Evolutionary conservation across 2,888 invertebrate species (phyloP).

Genomic region (Podabrus alpinus): DNA sequence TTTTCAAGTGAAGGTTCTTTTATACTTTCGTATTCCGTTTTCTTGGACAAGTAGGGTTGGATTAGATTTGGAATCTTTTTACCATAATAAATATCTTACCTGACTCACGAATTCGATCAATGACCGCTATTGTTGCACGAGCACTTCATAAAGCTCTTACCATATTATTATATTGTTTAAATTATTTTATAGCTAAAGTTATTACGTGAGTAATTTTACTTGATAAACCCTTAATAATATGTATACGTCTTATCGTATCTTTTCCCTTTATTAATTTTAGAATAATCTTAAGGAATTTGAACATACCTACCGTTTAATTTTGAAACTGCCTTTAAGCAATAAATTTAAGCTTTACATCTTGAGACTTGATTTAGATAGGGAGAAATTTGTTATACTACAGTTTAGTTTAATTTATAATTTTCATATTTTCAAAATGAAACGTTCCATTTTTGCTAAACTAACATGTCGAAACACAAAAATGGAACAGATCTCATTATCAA

Average conservation of each 20-base stretch:
- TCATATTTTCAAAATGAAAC: background rate
- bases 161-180: background rate
- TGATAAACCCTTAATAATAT: background rate
- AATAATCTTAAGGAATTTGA: constrained; percentile 14
- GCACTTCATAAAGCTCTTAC: background rate
- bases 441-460: background rate
- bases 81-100: constrained; percentile 11
- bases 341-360: constrained; percentile 16
- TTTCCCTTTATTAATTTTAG: constrained; percentile 8
- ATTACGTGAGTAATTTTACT: background rate
- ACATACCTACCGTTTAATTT: constrained; percentile 20
- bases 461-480: background rate
- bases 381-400: constrained; percentile 2
- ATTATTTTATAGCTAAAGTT: background rate
- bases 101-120: constrained; percentile 7
- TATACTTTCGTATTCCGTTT: background rate
- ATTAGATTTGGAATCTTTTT: constrained; percentile 9
- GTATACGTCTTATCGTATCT: background rate
- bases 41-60: constrained; percentile 7
- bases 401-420: background rate
- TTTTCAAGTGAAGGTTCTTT: background rate
- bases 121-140: background rate
- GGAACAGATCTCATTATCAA: background rate
- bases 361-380: constrained; percentile 9
- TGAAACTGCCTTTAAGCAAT: constrained; percentile 16